Evolutionary conservation across 1,140 invertebrate species (phyloP).

Genomic region (Yoshiicerus persimilis): DNA sequence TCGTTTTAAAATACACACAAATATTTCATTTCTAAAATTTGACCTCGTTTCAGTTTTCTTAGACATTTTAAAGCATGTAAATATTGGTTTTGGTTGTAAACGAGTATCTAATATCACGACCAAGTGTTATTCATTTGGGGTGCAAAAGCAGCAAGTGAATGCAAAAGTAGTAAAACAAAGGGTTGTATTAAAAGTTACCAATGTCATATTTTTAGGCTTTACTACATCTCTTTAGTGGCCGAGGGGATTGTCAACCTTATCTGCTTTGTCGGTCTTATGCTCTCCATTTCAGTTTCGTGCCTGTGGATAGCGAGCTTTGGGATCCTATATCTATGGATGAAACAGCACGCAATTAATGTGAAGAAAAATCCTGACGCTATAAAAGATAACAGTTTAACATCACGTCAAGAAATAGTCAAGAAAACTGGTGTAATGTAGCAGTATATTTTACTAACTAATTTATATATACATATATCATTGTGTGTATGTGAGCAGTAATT

Average conservation of each 20-base stretch:
- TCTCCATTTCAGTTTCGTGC: constrained; percentile 20
- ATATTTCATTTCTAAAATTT: no score
- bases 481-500: background rate
- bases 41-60: no score
- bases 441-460: background rate
- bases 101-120: no score
- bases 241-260: constrained; percentile 33
- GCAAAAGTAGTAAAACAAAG: no score
- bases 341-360: background rate
- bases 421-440: constrained; percentile 32
- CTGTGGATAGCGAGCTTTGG: constrained; percentile 28
- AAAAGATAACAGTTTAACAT: background rate
- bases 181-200: background rate
- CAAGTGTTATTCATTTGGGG: no score
- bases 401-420: constrained; percentile 11
- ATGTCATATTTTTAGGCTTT: background rate
- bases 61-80: no score
- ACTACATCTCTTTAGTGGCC: constrained; percentile 6
- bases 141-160: no score
- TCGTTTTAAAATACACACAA: background rate
- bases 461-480: background rate
- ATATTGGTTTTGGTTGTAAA: no score
- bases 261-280: constrained; percentile 32
- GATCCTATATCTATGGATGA: constrained; percentile 28
- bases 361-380: background rate